These are phyloP conservation scores for Gyps fulvus DNA, from an alignment of 2,113 vertebrate genomes.

Conservation along the genomic window DNA sequence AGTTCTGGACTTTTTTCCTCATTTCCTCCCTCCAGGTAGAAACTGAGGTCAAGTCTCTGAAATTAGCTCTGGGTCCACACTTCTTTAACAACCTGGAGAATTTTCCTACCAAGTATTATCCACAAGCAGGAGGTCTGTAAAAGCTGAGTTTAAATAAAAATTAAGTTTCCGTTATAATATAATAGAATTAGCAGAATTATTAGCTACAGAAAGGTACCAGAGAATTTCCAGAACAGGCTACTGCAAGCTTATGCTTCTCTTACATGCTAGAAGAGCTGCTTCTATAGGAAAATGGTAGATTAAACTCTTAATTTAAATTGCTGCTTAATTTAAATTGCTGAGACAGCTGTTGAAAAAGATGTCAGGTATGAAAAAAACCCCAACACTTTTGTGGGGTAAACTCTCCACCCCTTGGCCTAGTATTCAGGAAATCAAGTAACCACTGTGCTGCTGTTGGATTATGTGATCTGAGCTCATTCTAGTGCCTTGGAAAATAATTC, in stretches of 20 bases:
- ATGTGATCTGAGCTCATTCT: not conserved
- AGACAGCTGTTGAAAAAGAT: not conserved
- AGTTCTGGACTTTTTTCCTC: not conserved
- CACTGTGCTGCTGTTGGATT: not conserved
- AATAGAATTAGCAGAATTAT: not conserved
- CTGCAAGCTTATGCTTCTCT: not conserved
- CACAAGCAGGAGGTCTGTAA: not conserved
- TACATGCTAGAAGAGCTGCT: not conserved
- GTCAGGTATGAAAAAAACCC: not conserved
- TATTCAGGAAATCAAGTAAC: not conserved
- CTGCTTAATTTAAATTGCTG: not conserved
- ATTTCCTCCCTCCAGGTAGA: not conserved
- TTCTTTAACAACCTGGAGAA: not conserved
- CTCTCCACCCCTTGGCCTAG: not conserved
- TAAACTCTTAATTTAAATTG: not conserved
- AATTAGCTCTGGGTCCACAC: not conserved
- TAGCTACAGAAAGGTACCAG: not conserved
- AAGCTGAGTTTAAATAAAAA: conserved; percentile 6
- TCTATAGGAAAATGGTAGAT: not conserved
- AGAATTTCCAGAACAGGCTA: conserved; percentile 20
- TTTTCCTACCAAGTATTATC: not conserved
- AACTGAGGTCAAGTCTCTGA: not conserved
- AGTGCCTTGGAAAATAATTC: not conserved
- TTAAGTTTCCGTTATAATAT: not conserved
- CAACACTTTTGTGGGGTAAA: not conserved